Base-by-base conservation (phyloP, 2,113 vertebrate genomes). In the Murina feae region DNA sequence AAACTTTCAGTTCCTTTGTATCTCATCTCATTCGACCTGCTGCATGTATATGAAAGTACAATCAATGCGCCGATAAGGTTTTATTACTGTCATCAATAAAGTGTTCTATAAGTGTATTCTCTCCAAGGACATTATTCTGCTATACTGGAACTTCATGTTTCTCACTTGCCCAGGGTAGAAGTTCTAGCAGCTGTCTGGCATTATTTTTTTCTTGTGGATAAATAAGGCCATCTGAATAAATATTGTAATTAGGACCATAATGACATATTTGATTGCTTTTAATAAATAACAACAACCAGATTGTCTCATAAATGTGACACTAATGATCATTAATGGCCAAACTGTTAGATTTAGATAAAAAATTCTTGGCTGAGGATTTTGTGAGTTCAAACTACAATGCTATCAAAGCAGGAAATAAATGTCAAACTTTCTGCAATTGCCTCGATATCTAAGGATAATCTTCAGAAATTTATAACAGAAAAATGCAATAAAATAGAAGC, bases 271-370 rank as follows among this genome's bases (percentile, higher is more conserved):
- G 90, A 97, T 95, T 94, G 82, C 86, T 90, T 93, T 97, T 97
- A 96, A 97, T 98, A 97, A 97, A 97, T 96, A 97, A 96, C 35
- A 68, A 55, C 84, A 90, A 96, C 80, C 66, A 93, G 65, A 96
- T 94, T 37, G 92, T 96, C 95, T 96, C 84, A 93, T 97, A 88
- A 68, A 86, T 44, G 21, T 97, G 96, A 97, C 89, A 94, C 44
- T 97, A 97, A 97, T 96, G 78, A 97, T 96, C 97, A 97, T 97
- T 97, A 97, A 97, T 96, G 93, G 74, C 79, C 90, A 97, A 94
- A 65, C 25, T 94, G 65, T 96, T 97, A 96, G 71, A 82, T 97
- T 96, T 97, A 95, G 42, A 85, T 86, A 85, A 95, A 18, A 86
- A 96, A 97, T 96, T 97, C 66, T 97, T 96, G 95, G 60, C 16